Percentiles rank a stretch among this genome's conserved stretches.
These are phyloP conservation scores for Alethe diademata DNA, from an alignment of 2,113 vertebrate species.

Conservation along the genomic window DNA sequence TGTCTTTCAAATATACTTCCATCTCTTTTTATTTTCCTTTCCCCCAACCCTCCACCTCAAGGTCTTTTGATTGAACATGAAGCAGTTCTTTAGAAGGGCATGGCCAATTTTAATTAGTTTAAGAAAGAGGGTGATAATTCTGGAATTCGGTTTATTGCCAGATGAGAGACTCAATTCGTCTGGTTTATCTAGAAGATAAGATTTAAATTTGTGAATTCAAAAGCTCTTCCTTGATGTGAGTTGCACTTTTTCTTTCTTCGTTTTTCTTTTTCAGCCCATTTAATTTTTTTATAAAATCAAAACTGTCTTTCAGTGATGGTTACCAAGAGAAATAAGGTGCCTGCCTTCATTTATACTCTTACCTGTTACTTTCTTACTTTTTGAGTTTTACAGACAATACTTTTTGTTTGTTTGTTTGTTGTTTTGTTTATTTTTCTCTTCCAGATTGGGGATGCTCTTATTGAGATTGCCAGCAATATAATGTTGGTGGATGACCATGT, in stretches of 20 bases:
- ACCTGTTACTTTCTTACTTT: not conserved
- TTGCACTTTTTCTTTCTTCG: not conserved
- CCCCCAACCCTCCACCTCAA: fast-evolving
- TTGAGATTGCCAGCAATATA: constrained; percentile 88
- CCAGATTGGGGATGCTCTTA: constrained; percentile 82
- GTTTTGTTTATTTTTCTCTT: not conserved
- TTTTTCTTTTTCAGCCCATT: not conserved
- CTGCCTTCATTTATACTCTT: not conserved
- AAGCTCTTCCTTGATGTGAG: not conserved
- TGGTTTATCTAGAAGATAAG: not conserved
- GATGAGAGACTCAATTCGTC: not conserved
- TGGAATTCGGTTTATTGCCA: not conserved
- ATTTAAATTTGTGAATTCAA: not conserved
- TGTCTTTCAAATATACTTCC: not conserved
- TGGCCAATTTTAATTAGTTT: not conserved
- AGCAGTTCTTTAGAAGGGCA: not conserved
- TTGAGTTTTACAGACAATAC: not conserved
- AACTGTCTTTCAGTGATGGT: not conserved
- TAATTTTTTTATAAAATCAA: not conserved
- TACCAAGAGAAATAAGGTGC: not conserved
- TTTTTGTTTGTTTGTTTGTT: not conserved
- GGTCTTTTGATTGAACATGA: not conserved
- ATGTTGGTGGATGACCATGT: constrained; percentile 89
- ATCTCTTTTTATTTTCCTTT: not conserved
- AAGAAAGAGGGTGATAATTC: not conserved